phyloP scores from a whole-genome alignment of 2,888 invertebrate species.

The Melikaiella ostensackeni region DNA sequence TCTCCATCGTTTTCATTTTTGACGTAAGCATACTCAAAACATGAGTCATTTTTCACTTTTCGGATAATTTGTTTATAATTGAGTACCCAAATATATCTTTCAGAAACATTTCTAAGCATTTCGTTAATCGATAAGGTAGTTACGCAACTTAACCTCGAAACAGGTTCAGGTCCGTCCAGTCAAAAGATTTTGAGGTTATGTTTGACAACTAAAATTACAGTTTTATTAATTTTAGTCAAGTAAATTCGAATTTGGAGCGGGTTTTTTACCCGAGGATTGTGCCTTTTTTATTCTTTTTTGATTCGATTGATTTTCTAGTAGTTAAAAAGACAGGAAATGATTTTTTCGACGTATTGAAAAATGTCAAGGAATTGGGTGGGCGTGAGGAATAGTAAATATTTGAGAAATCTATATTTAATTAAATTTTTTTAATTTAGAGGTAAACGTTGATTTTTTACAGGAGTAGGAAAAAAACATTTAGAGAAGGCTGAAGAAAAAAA shows the following conservation, averaged over 20 bases:
- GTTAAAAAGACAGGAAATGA: too few species aligned
- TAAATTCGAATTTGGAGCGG: neutral
- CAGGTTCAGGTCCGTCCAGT: too few species aligned
- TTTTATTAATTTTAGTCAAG: neutral
- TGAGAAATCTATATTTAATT: neutral
- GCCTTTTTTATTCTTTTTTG: too few species aligned
- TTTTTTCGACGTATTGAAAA: too few species aligned
- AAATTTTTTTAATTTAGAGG: neutral
- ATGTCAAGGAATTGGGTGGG: too few species aligned
- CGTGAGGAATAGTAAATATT: neutral
- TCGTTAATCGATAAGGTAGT: neutral
- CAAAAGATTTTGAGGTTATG: constrained; percentile 14
- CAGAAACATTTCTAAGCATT: neutral
- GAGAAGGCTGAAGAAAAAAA: constrained; percentile 41
- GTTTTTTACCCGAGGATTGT: neutral
- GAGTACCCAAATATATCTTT: neutral
- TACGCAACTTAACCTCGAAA: neutral
- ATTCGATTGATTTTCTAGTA: too few species aligned
- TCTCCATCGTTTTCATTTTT: neutral
- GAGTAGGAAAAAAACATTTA: neutral
- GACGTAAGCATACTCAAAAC: neutral
- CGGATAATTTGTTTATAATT: neutral
- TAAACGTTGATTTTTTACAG: neutral
- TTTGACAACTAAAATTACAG: neutral
- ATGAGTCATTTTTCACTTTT: neutral